Conservation (phyloP, 2,888 invertebrate genomes). For the Leptopilina drosophilae region DNA sequence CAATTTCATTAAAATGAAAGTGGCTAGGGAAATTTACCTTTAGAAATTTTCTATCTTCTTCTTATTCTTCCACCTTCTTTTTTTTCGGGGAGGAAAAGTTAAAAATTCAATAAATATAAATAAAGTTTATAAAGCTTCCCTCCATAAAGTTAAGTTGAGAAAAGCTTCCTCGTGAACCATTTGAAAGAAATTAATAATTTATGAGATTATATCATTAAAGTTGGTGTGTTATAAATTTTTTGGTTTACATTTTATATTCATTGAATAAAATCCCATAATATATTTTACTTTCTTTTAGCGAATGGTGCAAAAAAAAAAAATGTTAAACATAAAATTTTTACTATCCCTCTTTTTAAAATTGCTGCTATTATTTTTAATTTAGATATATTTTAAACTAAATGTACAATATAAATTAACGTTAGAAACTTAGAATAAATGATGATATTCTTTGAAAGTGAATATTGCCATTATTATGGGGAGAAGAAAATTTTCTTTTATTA, state of each 20-base stretch:
- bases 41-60: background rate
- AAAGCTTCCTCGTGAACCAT: background rate
- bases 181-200: slow-evolving; percentile 2
- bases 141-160: background rate
- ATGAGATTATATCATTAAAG: slow-evolving; percentile 10
- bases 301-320: background rate
- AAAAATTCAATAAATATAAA: slow-evolving; percentile 9
- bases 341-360: background rate
- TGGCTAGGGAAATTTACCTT: background rate
- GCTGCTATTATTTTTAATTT: background rate
- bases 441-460: background rate
- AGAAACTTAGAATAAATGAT: background rate
- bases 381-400: too few relatives aligned
- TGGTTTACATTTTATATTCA: slow-evolving; percentile 17
- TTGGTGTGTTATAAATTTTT: slow-evolving; percentile 14
- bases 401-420: background rate
- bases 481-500: background rate
- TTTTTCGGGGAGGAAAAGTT: background rate
- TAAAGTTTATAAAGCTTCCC: background rate
- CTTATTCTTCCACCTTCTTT: background rate
- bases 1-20: background rate
- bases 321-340: slow-evolving; percentile 6
- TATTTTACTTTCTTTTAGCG: background rate
- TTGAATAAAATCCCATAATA: slow-evolving; percentile 13
- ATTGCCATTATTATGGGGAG: background rate